Base-by-base conservation (phyloP, 2,113 vertebrate genomes). In the Arenaria interpres region DNA sequence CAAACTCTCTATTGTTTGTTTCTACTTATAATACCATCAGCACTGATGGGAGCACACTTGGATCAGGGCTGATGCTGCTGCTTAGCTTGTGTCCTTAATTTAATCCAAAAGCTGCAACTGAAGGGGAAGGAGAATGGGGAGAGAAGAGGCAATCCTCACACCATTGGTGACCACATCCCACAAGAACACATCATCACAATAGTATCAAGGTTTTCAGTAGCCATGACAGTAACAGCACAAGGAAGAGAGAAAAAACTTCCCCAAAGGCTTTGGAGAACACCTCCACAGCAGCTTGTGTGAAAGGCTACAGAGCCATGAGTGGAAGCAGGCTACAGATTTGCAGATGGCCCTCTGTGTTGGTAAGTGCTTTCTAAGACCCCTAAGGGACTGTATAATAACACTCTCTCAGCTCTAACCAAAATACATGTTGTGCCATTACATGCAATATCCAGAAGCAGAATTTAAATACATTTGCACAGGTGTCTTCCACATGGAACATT, bases 331-430 rank as follows among this genome's bases (percentile, higher is more conserved):
- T 28, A 45, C 11, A 28, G 41, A 30, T 33, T 3, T 81, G 48
- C 50, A 69, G 21, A 75, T 4, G 63, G 54, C 22, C 9, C 23
- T 74, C 60, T 46, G n/a, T 28, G 24, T 28, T 78, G 45, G 8
- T 60, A 80, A 50, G 7, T 20, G 9, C 32, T 35, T 56, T 39
- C 6, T 12, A 64, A 63, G 43, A 66, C 21, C 39, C 19, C 7
- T 33, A 32, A 46, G n/a, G 37, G 43, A 59, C 68, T 27, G 32
- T n/a, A 24, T 20, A 92, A 32, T 45, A 63, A 12, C 21, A 43
- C 13, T 43, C 83, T 97, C 93, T 97, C 93, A 96, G 96, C 94
- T 96, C 96, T 81, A 93, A 97, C 96, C 94, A 97, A 97, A 97
- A 97, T 88, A 92, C 50, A 75, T 56, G 83, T 68, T 96, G 80